A percentile compares a stretch with the other conserved stretches of the same genome.
Evolutionary conservation across 2,888 invertebrate species (phyloP).

Genomic region (Callimorpha dominula): DNA sequence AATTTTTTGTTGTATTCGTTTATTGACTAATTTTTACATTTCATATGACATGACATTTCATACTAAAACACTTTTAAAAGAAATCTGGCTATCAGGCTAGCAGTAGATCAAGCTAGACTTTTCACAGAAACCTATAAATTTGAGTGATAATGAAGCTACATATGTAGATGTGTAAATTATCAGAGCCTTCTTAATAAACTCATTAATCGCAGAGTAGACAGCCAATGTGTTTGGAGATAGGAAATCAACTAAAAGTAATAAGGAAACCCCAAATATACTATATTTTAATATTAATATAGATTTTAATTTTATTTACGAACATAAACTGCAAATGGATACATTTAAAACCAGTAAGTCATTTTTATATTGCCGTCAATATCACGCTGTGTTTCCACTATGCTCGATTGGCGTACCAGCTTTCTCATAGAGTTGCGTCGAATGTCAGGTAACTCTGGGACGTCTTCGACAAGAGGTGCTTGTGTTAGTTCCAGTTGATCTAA

Average conservation of each 20-base stretch:
- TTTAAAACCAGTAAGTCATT: constrained; percentile 95
- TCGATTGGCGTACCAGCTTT: constrained; percentile 91
- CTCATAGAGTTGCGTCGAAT: constrained; percentile 87
- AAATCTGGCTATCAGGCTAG: too few relatives aligned
- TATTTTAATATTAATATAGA: neutral
- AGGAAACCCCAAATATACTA: neutral
- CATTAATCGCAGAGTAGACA: too few relatives aligned
- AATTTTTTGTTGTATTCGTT: too few relatives aligned
- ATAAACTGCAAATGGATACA: neutral
- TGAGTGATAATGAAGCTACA: too few relatives aligned
- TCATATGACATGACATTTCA: too few relatives aligned
- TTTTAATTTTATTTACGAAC: neutral
- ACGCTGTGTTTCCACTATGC: constrained; percentile 93
- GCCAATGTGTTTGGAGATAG: too few relatives aligned
- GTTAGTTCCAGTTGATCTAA: constrained; percentile 87
- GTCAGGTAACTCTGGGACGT: constrained; percentile 60
- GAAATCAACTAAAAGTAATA: neutral
- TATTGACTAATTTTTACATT: too few relatives aligned
- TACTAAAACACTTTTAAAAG: too few relatives aligned
- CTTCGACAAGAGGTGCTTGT: constrained; percentile 68
- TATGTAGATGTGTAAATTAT: too few relatives aligned
- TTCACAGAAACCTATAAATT: too few relatives aligned
- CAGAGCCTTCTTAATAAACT: too few relatives aligned
- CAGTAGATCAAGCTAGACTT: too few relatives aligned
- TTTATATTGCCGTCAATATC: constrained; percentile 93